Base-by-base conservation (phyloP, 2,113 vertebrate species). In the Megaleporinus macrocephalus region DNA sequence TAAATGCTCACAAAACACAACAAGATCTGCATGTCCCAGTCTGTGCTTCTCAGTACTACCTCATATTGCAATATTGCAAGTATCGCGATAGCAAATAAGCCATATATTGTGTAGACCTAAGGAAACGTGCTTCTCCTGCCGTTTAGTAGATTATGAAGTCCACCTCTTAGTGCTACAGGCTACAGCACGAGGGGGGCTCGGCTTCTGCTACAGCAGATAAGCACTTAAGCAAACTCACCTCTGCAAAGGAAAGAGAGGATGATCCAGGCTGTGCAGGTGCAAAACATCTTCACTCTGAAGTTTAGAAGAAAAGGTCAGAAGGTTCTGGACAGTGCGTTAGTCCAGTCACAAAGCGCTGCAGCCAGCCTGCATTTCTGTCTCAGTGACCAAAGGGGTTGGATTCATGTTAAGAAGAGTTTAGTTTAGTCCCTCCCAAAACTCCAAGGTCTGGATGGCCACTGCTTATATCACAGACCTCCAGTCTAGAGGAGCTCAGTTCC, bases 191-290 rank as follows among this genome's bases (percentile, higher is more conserved):
- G 6, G 33, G 33, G 6, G 33, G 33, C n/a, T 16, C 4, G 5
- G 29, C 27, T 66, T 30, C 29, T 12, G 66, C 30, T 36, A 6
- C 18, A 68, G 13, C 10, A 68, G 65, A 44, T 24, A 44, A n/a
- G 33, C 65, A 78, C 12, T 22, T 55, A 49, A 27, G 27, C 22
- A 57, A 65, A 86, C 91, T 91, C 88, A 94, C 94, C 93, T 94
- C 90, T 70, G 90, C 89, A 93, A 81, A 93, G 88, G 72, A 94
- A 76, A 16, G 92, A 87, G 76, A 89, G 80, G 68, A 83, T 71
- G 77, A 93, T 83, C 84, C 88, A 89, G 88, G 89, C 86, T 77
- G 87, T 86, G 86, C 84, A 83, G 72, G 78, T 72, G 51, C 84
- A 86, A 86, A 76, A 83, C 88, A 74, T 90, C 79, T 87, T 83